A percentile compares a stretch with the other conserved stretches of the same genome.
These are phyloP conservation scores for Synergus umbraculus DNA, from an alignment of 2,888 invertebrate genomes.

Conservation along the genomic window DNA sequence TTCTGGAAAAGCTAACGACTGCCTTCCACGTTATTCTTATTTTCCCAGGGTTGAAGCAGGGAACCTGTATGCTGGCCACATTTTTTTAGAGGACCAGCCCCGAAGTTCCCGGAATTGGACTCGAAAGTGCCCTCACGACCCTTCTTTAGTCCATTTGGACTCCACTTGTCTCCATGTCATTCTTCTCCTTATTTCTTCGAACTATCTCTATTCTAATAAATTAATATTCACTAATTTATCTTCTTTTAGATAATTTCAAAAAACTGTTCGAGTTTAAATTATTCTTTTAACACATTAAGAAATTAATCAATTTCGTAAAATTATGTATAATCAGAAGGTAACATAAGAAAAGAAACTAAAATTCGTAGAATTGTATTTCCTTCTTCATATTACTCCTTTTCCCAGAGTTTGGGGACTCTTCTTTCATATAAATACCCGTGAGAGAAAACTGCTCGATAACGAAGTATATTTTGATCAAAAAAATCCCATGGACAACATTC, in stretches of 20 bases:
- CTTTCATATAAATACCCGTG: conserved; percentile 24
- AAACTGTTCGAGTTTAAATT: too few species aligned
- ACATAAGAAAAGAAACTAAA: background rate
- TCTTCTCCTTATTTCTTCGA: conserved; percentile 21
- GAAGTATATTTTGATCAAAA: conserved; percentile 26
- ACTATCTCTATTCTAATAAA: too few species aligned
- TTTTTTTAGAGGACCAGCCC: conserved; percentile 66
- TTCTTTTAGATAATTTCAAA: background rate
- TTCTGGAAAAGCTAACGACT: conserved; percentile 47
- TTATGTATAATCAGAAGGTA: background rate
- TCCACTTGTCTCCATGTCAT: conserved; percentile 28
- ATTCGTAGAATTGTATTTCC: background rate
- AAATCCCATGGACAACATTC: conserved; percentile 37
- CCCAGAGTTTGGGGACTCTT: conserved; percentile 13
- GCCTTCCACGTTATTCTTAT: conserved; percentile 45
- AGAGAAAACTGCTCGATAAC: conserved; percentile 34
- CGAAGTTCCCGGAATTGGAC: conserved; percentile 70
- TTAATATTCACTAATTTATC: background rate
- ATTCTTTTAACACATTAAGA: too few species aligned
- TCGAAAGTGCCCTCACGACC: background rate
- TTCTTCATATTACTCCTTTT: background rate
- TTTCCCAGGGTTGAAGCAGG: conserved; percentile 46
- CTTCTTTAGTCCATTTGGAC: background rate
- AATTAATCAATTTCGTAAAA: too few species aligned
- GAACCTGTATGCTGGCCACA: conserved; percentile 21